A percentile compares a stretch with the other conserved stretches of the same genome.
Conservation (phyloP, 2,888 invertebrate species). For the Coleophora deauratella region DNA sequence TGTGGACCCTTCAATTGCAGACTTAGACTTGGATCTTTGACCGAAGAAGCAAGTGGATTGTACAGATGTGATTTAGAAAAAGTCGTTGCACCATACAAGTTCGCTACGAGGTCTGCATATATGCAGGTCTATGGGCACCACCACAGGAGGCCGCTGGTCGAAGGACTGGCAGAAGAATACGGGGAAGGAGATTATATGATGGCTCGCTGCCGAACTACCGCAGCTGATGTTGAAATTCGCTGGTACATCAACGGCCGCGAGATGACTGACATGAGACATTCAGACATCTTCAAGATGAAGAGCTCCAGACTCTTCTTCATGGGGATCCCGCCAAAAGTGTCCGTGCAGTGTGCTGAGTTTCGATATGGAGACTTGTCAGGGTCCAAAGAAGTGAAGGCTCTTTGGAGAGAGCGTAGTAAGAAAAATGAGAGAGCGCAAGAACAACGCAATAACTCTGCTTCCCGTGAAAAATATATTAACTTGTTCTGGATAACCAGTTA, state of each 20-base stretch:
- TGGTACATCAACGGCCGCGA: constrained; percentile 61
- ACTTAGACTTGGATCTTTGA: constrained; percentile 44
- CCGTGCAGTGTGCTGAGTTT: constrained; percentile 64
- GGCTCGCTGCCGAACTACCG: constrained; percentile 48
- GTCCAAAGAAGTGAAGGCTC: constrained; percentile 43
- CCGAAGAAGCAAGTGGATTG: constrained; percentile 52
- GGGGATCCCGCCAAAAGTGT: constrained; percentile 63
- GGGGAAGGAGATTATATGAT: constrained; percentile 48
- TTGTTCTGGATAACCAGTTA: no score
- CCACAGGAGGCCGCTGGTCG: constrained; percentile 43
- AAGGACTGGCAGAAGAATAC: constrained; percentile 48
- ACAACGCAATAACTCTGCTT: constrained; percentile 21
- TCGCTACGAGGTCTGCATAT: constrained; percentile 41
- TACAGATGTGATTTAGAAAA: constrained; percentile 61
- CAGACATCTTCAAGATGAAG: constrained; percentile 31
- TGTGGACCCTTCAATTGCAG: constrained; percentile 55
- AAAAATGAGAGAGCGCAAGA: constrained; percentile 29
- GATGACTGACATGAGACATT: constrained; percentile 37
- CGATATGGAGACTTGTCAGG: constrained; percentile 60
- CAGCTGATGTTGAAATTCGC: constrained; percentile 42
- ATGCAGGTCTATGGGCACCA: constrained; percentile 52
- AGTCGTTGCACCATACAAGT: constrained; percentile 51
- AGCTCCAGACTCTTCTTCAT: constrained; percentile 43
- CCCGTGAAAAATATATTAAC: no score
- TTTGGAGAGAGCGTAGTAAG: constrained; percentile 32